A percentile compares a stretch with the other conserved stretches of the same genome.
phyloP scores from a whole-genome alignment of 1,140 invertebrate species.

The Yoshiicerus persimilis region DNA sequence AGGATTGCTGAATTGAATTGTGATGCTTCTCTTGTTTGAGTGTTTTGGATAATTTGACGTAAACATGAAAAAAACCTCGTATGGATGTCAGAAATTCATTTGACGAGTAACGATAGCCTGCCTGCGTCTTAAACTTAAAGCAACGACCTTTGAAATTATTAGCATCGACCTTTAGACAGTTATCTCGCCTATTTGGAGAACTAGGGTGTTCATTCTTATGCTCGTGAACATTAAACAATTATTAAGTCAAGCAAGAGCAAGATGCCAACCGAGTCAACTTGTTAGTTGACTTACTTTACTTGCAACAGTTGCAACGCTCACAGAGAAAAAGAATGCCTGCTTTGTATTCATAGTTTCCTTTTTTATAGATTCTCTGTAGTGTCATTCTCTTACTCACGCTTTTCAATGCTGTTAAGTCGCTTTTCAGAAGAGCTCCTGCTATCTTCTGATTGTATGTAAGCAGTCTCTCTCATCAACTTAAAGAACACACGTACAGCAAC shows the following conservation, averaged over 20 bases:
- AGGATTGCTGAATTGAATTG: too few relatives aligned
- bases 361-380: not conserved
- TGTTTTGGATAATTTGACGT: too few relatives aligned
- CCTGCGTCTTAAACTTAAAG: too few relatives aligned
- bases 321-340: not conserved
- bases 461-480: not conserved
- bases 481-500: too few relatives aligned
- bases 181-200: not conserved
- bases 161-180: not conserved
- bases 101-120: too few relatives aligned
- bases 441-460: not conserved
- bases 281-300: conserved; percentile 4
- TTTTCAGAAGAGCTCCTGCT: not conserved
- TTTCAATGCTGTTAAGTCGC: not conserved
- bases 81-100: too few relatives aligned
- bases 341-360: not conserved
- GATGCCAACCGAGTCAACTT: not conserved
- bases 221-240: not conserved
- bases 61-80: too few relatives aligned
- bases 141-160: not conserved
- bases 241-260: too few relatives aligned
- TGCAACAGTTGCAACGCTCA: not conserved
- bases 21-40: too few relatives aligned
- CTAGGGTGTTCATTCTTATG: not conserved
- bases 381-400: not conserved